Evolutionary conservation across 2,113 vertebrate species (phyloP).

Genomic region (Monarcha castaneiventris): DNA sequence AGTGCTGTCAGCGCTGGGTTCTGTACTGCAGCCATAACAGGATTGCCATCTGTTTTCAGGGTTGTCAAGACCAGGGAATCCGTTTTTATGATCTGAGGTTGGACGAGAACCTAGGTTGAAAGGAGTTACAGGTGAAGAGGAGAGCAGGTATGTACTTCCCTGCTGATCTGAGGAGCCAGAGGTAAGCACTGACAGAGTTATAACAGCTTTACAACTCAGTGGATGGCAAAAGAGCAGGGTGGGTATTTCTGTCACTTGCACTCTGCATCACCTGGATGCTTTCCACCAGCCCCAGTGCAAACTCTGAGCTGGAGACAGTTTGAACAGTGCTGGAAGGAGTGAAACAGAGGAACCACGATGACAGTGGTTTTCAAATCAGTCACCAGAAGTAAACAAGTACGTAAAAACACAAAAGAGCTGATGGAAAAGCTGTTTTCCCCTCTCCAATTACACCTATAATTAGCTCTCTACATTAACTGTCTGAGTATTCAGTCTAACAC

Average conservation of each 20-base stretch:
- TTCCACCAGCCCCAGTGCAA: not conserved
- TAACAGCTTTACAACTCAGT: not conserved
- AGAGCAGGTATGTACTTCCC: not conserved
- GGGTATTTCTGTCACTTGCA: not conserved
- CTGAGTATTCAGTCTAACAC: not conserved
- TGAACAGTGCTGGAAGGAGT: not conserved
- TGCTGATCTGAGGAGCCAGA: not conserved
- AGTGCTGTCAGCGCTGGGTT: slow-evolving; percentile 87
- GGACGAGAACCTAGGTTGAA: slow-evolving; percentile 85
- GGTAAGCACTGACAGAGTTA: not conserved
- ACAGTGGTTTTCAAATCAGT: not conserved
- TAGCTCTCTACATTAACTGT: not conserved
- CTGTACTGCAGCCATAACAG: slow-evolving; percentile 90
- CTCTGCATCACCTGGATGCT: not conserved
- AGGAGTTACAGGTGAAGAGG: not conserved
- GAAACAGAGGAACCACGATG: not conserved
- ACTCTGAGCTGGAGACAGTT: not conserved
- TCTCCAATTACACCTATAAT: not conserved
- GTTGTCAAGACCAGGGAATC: slow-evolving; percentile 95
- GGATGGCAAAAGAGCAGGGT: not conserved
- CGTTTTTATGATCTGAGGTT: slow-evolving; percentile 96
- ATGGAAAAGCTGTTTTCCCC: not conserved
- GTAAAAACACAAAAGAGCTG: not conserved
- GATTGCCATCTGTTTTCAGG: slow-evolving; percentile 89
- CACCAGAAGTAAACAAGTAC: not conserved